Evolutionary conservation across 1,140 invertebrate genomes (phyloP).

Genomic region (Drosophila jambulina): DNA sequence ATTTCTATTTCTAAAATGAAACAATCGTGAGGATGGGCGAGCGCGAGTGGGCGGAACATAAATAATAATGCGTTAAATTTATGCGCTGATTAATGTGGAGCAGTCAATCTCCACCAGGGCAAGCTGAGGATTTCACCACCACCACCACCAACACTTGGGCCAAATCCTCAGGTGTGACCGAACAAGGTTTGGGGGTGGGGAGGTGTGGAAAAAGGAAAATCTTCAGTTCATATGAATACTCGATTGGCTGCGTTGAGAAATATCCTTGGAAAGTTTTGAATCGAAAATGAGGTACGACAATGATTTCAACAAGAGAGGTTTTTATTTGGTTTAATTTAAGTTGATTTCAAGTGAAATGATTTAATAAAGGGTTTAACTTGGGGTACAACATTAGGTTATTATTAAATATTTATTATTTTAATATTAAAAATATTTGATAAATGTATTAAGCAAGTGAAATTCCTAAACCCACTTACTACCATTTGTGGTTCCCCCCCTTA

Average conservation of each 20-base stretch:
- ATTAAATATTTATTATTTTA: not conserved
- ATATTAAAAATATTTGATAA: not conserved
- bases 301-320: not conserved
- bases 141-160: conserved; percentile 5
- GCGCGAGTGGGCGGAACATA: conserved; percentile 55
- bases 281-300: not conserved
- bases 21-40: conserved; percentile 27
- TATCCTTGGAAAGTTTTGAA: conserved; percentile 7
- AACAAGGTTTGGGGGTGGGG: not conserved
- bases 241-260: conserved; percentile 16
- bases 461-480: not conserved
- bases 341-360: not conserved
- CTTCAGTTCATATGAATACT: conserved; percentile 69
- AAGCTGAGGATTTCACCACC: conserved; percentile 25
- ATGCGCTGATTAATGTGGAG: conserved; percentile 78
- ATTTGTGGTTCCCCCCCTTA: conserved; percentile 14
- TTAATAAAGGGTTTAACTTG: no score
- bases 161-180: conserved; percentile 67
- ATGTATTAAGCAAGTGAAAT: not conserved
- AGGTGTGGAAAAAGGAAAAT: conserved; percentile 8
- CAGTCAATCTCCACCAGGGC: conserved; percentile 68
- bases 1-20: conserved; percentile 80
- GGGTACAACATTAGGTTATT: not conserved
- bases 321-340: not conserved
- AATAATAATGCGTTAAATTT: conserved; percentile 84